Conservation (phyloP, 2,888 invertebrate species). For the Camponotus fellah region DNA sequence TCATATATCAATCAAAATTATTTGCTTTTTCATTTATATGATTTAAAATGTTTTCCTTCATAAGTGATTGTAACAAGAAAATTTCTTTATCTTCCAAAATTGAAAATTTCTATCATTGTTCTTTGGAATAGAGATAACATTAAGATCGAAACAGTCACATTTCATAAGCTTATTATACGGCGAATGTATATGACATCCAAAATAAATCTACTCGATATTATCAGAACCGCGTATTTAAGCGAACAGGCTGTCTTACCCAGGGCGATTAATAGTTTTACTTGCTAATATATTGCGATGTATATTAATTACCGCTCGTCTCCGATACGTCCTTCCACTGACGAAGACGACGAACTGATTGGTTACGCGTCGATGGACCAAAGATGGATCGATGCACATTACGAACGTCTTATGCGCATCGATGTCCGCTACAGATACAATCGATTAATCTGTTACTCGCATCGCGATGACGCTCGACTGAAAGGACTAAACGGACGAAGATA, state of each 20-base stretch:
- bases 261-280: conserved; percentile 49
- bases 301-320: conserved; percentile 39
- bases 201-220: conserved; percentile 2
- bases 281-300: conserved; percentile 35
- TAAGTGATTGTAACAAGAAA: neutral
- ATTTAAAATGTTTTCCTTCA: neutral
- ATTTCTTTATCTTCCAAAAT: neutral
- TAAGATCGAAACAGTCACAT: neutral
- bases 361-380: conserved; percentile 42
- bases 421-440: conserved; percentile 18
- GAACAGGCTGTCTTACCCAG: conserved; percentile 23
- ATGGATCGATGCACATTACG: conserved; percentile 52
- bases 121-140: neutral
- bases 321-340: conserved; percentile 32
- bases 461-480: neutral
- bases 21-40: neutral
- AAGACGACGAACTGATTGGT: conserved; percentile 50
- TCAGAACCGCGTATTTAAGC: neutral
- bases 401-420: conserved; percentile 41
- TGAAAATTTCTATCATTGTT: neutral
- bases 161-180: neutral
- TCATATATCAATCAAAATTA: neutral
- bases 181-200: neutral
- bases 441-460: conserved; percentile 44
- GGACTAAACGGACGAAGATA: conserved; percentile 10